These are phyloP conservation scores for Drosophila setosimentum DNA, from an alignment of 2,888 invertebrate genomes.

Conservation along the genomic window DNA sequence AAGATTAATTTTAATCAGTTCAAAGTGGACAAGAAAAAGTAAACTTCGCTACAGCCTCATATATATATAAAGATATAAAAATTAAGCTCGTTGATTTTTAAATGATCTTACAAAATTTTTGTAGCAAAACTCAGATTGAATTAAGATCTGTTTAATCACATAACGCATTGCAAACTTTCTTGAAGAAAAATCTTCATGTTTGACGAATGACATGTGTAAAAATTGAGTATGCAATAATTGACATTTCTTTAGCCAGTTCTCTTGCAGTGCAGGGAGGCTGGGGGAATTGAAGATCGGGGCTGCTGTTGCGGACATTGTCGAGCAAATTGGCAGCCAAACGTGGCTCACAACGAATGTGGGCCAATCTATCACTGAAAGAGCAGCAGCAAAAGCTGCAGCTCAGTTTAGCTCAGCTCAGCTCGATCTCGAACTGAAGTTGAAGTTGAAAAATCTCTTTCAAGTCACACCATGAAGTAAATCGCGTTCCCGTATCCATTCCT, in stretches of 20 bases:
- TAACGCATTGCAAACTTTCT: background rate
- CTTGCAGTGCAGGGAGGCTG: background rate
- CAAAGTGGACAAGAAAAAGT: background rate
- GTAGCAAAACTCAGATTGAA: background rate
- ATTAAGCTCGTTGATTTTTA: background rate
- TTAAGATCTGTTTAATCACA: background rate
- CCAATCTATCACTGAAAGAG: conserved; percentile 75
- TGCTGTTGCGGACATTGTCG: conserved; percentile 36
- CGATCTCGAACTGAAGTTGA: conserved; percentile 12
- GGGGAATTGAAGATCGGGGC: background rate
- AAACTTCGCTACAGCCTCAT: too few relatives aligned
- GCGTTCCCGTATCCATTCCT: conserved; percentile 30
- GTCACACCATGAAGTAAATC: conserved; percentile 61
- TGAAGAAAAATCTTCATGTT: background rate
- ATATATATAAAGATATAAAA: too few relatives aligned
- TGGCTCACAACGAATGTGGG: conserved; percentile 73
- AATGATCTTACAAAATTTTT: background rate
- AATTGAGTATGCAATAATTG: background rate
- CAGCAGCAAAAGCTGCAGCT: conserved; percentile 24
- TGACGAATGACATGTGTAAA: background rate
- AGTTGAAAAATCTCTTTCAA: conserved; percentile 47
- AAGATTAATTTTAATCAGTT: background rate
- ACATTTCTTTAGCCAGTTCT: background rate
- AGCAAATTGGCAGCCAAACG: conserved; percentile 54
- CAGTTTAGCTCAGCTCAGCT: conserved; percentile 16